Evolutionary conservation across 1,140 invertebrate genomes (phyloP), one percentile per base, ranked within the genome.

Genomic region (Lasioglossum albipes): DNA sequence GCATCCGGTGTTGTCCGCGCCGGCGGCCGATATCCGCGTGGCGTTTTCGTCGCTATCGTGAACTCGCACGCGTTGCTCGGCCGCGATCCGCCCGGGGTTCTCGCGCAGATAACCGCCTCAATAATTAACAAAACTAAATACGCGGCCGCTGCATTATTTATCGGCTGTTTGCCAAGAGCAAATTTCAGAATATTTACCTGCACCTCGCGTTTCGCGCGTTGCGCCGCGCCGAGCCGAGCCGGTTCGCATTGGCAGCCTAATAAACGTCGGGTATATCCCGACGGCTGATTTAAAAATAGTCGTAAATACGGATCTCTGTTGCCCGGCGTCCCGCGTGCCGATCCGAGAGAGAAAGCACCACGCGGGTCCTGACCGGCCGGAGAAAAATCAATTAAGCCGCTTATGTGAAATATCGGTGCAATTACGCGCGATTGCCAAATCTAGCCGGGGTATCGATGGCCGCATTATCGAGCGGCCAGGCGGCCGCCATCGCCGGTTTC

Each of bases 351-450:
- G 31, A 69, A 16, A 77, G 52, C 13, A 20, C 52, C 16, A 20
- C 69, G 67, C 12, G 13, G 52, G 16, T 16, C 52, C 45, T 13
- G 45, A 9, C 9, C 45, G 45, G 52, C 16, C 52, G 52, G 79
- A 80, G 76, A 88, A 89, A 90, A 89, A 90, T 89, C 89, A 89
- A 90, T 90, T 90, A 89, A 90, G 79, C 87, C 87, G 88, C 85
- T 89, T 87, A 88, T 85, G 84, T 89, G 87, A 90, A 87, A 89
- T 90, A 90, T 90, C 80, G 88, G 59, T 71, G 86, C 88, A 90
- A 90, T 89, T 89, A 90, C 84, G 84, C 59, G 61, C 87, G 82
- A 90, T 89, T 89, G 84, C 88, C 85, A 88, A 90, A 90, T 90
- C 84, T 86, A 89, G 82, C 80, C 76, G 75, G 65, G 71, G 73